phyloP scores from a whole-genome alignment of 1,140 invertebrate species.

The Lepidurus arcticus region DNA sequence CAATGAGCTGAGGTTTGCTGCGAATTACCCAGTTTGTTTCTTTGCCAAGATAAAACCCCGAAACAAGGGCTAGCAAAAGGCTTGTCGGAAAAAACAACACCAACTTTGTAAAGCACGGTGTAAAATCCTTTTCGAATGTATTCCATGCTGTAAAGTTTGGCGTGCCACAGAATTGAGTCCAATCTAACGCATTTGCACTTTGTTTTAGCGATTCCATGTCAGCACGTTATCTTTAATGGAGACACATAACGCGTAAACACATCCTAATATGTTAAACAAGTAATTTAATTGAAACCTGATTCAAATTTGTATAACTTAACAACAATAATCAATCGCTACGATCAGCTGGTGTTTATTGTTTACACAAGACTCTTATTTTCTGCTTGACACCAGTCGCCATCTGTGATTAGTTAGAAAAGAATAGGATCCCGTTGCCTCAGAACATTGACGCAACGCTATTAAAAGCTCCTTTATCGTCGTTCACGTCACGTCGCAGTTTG shows the following conservation, averaged over 20 bases:
- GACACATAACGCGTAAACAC: neutral
- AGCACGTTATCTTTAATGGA: neutral
- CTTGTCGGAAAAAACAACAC: constrained; percentile 29
- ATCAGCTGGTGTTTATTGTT: too few relatives aligned
- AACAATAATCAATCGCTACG: too few relatives aligned
- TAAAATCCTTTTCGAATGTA: neutral
- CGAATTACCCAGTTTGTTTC: constrained; percentile 32
- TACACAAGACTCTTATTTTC: neutral
- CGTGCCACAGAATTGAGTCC: neutral
- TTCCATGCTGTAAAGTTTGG: neutral
- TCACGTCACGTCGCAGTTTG: neutral
- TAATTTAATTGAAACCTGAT: too few relatives aligned
- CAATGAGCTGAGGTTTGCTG: neutral
- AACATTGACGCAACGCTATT: neutral
- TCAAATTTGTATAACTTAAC: too few relatives aligned
- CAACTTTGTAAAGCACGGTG: constrained; percentile 29
- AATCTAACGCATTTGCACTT: neutral
- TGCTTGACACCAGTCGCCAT: neutral
- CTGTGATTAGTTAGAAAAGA: neutral
- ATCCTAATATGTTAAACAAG: too few relatives aligned
- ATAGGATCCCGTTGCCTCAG: neutral
- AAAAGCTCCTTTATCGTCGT: neutral
- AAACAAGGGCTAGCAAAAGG: constrained; percentile 28
- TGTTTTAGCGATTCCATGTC: neutral
- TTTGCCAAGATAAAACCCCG: constrained; percentile 29